A percentile compares a stretch with the other conserved stretches of the same genome.
These are phyloP conservation scores for Aradus depressus DNA, from an alignment of 2,888 invertebrate genomes.

Conservation along the genomic window DNA sequence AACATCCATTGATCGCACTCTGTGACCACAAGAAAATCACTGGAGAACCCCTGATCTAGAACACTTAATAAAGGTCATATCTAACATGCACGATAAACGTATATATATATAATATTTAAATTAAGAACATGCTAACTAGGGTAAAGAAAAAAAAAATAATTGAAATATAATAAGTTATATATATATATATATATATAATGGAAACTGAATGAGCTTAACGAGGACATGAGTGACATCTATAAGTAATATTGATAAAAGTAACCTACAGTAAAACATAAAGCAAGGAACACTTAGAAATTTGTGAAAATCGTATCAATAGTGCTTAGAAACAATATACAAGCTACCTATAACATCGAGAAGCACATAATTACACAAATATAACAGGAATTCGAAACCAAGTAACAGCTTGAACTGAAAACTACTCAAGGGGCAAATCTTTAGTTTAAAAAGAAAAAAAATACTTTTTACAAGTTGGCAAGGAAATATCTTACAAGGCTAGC, in stretches of 20 bases:
- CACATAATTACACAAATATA: conserved; percentile 22
- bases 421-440: conserved; percentile 3
- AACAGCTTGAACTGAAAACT: conserved; percentile 11
- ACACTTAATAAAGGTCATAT: conserved; percentile 7
- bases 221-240: conserved; percentile 10
- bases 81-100: conserved; percentile 15
- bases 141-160: too few species aligned
- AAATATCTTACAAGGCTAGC: background rate
- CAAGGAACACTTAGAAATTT: conserved; percentile 13
- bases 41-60: too few species aligned
- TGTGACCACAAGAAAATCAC: too few species aligned
- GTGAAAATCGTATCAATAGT: conserved; percentile 16
- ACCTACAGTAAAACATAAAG: conserved; percentile 15
- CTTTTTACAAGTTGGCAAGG: background rate
- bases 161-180: too few species aligned
- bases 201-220: conserved; percentile 7
- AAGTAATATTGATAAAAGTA: conserved; percentile 3
- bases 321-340: conserved; percentile 18
- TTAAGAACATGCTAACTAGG: too few species aligned
- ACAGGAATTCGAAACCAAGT: conserved; percentile 5
- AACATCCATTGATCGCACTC: too few species aligned
- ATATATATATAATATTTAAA: conserved; percentile 1
- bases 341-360: conserved; percentile 19
- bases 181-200: conserved; percentile 2
- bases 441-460: background rate